Conservation (phyloP, 2,888 invertebrate species). For the Caenorhabditis doughertyi region DNA sequence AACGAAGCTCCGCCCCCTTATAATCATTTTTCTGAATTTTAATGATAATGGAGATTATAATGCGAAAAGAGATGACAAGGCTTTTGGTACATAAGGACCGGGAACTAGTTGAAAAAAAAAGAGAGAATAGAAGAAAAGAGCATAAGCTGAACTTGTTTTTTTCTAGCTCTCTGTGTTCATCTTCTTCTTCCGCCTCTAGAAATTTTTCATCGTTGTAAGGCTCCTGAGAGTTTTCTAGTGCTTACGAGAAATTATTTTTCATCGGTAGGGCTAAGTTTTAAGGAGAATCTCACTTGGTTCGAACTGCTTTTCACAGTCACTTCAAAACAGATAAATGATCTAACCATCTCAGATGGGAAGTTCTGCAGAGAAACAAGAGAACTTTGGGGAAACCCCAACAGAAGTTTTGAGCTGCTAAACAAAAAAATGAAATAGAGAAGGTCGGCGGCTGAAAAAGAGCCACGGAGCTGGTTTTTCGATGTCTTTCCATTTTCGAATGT, state of each 20-base stretch:
- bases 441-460: neutral
- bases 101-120: neutral
- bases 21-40: constrained; percentile 9
- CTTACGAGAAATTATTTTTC: neutral
- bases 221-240: neutral
- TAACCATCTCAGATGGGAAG: neutral
- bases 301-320: too few species aligned
- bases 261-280: too few species aligned
- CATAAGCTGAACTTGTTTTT: neutral
- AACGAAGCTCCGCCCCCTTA: constrained; percentile 23
- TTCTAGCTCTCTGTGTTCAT: neutral
- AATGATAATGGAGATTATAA: constrained; percentile 21
- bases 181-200: neutral
- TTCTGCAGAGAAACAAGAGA: neutral
- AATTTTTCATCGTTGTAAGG: neutral
- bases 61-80: constrained; percentile 22
- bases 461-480: constrained; percentile 14
- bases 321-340: neutral
- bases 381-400: constrained; percentile 3
- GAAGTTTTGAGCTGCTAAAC: constrained; percentile 13
- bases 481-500: neutral
- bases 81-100: constrained; percentile 28
- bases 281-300: too few species aligned
- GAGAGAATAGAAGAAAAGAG: neutral
- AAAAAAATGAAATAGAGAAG: neutral